These are phyloP conservation scores for Pseudopodoces humilis DNA, from an alignment of 2,113 vertebrate genomes.

Conservation along the genomic window DNA sequence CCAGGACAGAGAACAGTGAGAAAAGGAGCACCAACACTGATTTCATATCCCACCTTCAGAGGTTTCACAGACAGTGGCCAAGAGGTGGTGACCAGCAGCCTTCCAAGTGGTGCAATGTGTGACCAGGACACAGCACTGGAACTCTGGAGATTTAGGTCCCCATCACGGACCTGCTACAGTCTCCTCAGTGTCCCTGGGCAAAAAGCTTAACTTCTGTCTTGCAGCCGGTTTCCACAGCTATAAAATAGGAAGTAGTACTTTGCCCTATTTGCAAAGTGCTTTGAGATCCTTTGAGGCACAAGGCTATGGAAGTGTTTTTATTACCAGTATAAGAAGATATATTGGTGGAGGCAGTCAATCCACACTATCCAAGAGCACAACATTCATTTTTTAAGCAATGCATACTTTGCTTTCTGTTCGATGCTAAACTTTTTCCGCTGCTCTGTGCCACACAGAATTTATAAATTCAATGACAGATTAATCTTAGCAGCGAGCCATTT, in stretches of 20 bases:
- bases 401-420: constrained; percentile 33
- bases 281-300: constrained; percentile 42
- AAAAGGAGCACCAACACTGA: not conserved
- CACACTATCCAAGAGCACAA: constrained; percentile 13
- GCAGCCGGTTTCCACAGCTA: not conserved
- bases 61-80: not conserved
- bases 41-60: not conserved
- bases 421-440: constrained; percentile 49
- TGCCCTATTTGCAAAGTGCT: constrained; percentile 25
- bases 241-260: constrained; percentile 17
- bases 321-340: constrained; percentile 32
- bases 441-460: constrained; percentile 58
- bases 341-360: constrained; percentile 41
- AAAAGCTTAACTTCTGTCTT: not conserved
- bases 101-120: not conserved
- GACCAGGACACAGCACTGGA: not conserved
- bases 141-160: not conserved
- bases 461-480: constrained; percentile 70
- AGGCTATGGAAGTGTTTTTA: constrained; percentile 38
- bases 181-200: not conserved
- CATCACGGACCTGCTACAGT: not conserved
- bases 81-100: not conserved
- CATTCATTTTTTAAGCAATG: constrained; percentile 44
- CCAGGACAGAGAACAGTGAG: not conserved
- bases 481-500: constrained; percentile 54